Evolutionary conservation across 2,113 vertebrate genomes (phyloP), one percentile per base, ranked within the genome.

Genomic region (Coptodon bakossiorum): DNA sequence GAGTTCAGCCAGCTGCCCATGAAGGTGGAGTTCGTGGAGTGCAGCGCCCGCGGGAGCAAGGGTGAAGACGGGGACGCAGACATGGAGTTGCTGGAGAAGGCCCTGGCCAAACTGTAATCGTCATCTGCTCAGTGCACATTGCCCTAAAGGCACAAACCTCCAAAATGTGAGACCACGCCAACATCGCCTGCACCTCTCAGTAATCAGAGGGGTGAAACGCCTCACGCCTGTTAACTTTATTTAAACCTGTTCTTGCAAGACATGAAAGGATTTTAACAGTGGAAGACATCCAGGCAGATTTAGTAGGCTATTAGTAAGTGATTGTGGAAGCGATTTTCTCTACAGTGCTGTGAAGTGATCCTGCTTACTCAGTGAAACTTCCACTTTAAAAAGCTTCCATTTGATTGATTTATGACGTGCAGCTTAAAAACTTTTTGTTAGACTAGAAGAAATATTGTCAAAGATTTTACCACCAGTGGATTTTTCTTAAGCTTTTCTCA

Each of bases 11-110:
- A 99, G 94, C 90, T 98, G 85, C 95, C 98, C 12, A 90, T 97
- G 96, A 98, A 96, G 89, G 97, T 99, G 94, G 98, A 99, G 92
- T 99, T 99, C 3, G 81, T 98, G 76, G 99, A 99, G 95, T 98
- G 98, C 92, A 99, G 98, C 3, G 98, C 98, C 82, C 96, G 97
- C 8, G 97, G 97, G 36, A 95, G 87, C 66, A 97, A 97, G 88
- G 97, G 96, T 4, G 97, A 98, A 12, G 91, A 97, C 0, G 95
- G 95, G 13, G 94, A 95, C 2, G 97, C 96, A 1, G 97, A 98
- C 87, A 92, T 98, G 1, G 92, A 97, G 80, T 94, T 71, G 85
- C 86, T 99, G 1, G 97, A 99, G 96, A 98, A 95, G 22, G 97
- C 97, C 96, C 95, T 99, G 94, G 95, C 96, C 16, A 98, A 96